A percentile compares a stretch with the other conserved stretches of the same genome.
These are phyloP conservation scores for Megamerina dolium DNA, from an alignment of 2,888 invertebrate genomes.

Conservation along the genomic window DNA sequence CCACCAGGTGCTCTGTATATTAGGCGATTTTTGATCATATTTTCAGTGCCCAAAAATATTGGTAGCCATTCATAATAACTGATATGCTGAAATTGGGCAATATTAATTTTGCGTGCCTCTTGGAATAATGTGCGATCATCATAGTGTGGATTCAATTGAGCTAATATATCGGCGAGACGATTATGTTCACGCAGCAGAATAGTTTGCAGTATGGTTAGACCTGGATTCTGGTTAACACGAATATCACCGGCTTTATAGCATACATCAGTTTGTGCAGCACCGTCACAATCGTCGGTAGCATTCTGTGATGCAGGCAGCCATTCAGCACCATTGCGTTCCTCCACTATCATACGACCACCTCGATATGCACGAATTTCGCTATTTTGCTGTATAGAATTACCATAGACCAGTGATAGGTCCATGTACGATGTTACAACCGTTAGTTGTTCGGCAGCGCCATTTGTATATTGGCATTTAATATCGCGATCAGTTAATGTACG, in stretches of 20 bases:
- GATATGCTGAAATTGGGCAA: conserved; percentile 52
- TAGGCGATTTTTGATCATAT: conserved; percentile 48
- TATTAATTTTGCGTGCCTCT: conserved; percentile 51
- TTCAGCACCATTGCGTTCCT: conserved; percentile 59
- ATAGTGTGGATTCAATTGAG: conserved; percentile 52
- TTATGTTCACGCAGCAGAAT: conserved; percentile 53
- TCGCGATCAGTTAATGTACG: conserved; percentile 62
- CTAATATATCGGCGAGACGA: conserved; percentile 48
- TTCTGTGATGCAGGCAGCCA: conserved; percentile 69
- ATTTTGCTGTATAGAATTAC: conserved; percentile 62
- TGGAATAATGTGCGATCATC: conserved; percentile 52
- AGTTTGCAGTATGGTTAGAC: conserved; percentile 50
- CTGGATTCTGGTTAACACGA: conserved; percentile 51
- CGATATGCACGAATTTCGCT: conserved; percentile 60
- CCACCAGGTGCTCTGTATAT: conserved; percentile 40
- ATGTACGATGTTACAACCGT: conserved; percentile 50
- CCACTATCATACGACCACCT: conserved; percentile 62
- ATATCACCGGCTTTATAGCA: conserved; percentile 67
- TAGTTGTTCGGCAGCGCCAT: conserved; percentile 61
- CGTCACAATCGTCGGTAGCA: conserved; percentile 63
- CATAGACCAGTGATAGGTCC: conserved; percentile 77
- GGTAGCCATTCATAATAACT: conserved; percentile 55
- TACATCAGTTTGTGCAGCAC: conserved; percentile 58
- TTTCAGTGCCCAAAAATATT: conserved; percentile 49
- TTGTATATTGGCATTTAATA: conserved; percentile 55